phyloP scores from a whole-genome alignment of 2,113 vertebrate genomes.

The Ceuthmochares aereus region DNA sequence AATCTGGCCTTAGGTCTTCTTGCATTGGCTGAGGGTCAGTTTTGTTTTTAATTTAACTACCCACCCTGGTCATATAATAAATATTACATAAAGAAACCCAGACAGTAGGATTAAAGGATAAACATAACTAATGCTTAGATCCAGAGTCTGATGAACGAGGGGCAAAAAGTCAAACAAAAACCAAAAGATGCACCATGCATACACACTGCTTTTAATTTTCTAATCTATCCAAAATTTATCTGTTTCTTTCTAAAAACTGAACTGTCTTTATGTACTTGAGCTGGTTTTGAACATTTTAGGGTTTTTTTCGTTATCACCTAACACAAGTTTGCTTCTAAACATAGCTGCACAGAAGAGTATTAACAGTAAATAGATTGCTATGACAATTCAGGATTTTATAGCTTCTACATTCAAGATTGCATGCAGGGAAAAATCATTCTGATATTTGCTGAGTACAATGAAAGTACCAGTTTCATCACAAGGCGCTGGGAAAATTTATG shows the following conservation, averaged over 20 bases:
- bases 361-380: not conserved
- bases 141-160: not conserved
- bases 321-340: not conserved
- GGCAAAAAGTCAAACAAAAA: not conserved
- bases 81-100: slow-evolving; percentile 46
- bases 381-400: not conserved
- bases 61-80: slow-evolving; percentile 2
- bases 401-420: not conserved
- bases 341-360: not conserved
- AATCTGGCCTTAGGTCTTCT: not conserved
- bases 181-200: not conserved
- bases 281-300: not conserved
- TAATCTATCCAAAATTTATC: not conserved
- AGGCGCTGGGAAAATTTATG: not conserved
- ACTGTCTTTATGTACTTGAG: not conserved
- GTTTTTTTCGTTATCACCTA: not conserved
- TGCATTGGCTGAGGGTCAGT: not conserved
- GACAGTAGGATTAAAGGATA: slow-evolving; percentile 67
- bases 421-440: not conserved
- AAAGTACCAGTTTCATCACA: not conserved
- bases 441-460: not conserved
- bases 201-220: not conserved
- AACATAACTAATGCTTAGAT: slow-evolving; percentile 48
- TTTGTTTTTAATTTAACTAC: slow-evolving; percentile 37
- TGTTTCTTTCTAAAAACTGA: not conserved